Base-by-base conservation (phyloP, 92 coral and sea anemone species). In the Pocillopora meandrina region DNA sequence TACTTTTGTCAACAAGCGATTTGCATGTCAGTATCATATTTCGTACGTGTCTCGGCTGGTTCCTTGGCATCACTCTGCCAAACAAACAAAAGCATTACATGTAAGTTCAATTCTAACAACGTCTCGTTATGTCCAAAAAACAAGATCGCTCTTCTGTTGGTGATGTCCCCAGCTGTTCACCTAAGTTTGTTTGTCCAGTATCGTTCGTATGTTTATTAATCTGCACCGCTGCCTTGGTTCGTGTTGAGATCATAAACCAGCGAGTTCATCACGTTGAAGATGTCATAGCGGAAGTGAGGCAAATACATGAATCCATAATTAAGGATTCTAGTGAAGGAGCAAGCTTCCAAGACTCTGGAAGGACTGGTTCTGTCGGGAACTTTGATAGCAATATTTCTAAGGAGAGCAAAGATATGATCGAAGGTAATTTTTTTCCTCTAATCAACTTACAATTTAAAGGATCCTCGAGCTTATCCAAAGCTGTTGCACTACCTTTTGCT, bases 201-300 rank as follows among this genome's bases (percentile, higher is more conserved):
- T 82, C 71, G 47, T 73, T 82, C 8, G 60, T 72, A 10, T 82
- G 80, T 56, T 47, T 72, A 20, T 60, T 73, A 71, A 82, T 82
- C 56, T 82, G 86, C 68, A 11, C 64, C 20, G 26, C 73, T 42
- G 63, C 61, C 8, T 72, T 82, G 80, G 72, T 82, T 47, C 86
- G 80, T 11, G 86, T 82, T 7, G 80, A 82, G 72, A 61, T 82
- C 13, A 36, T 82, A n/a, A 61, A 62, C 64, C 63, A 73, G 72
- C 56, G 86, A 60, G 86, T 82, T n/a, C 15, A 42, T 47, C 12
- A 9, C 12, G 72, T 72, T 20, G 72, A 72, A 55, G 70, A 72
- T 16, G 21, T 13, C 21, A 23, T 82, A 34, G 80, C 72, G 52
- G 72, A 68, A 35, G 47, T 47, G 16, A 35, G 47, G 52, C 72